Evolutionary conservation across 2,797 vertebrate genomes (phyloP).

Genomic region (Anomalospiza imberbis): DNA sequence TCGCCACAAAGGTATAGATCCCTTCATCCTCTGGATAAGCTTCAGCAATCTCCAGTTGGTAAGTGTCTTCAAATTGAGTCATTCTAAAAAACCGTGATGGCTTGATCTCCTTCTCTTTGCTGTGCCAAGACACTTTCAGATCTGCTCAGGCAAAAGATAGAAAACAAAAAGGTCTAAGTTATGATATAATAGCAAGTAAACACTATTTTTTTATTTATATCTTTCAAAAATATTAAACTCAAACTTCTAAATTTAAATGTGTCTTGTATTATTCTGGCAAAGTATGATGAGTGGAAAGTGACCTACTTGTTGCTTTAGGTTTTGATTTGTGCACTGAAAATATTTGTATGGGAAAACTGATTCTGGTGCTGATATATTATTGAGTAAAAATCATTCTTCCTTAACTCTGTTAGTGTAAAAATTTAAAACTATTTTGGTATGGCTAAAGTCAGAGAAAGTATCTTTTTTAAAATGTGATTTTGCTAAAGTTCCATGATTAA

Average conservation of each 20-base stretch:
- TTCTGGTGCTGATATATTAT: neutral
- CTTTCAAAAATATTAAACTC: neutral
- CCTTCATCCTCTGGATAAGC: slow-evolving; percentile 94
- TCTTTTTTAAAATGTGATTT: neutral
- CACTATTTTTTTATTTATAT: neutral
- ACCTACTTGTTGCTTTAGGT: neutral
- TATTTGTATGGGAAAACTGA: neutral
- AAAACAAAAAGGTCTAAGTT: neutral
- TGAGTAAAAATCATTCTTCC: neutral
- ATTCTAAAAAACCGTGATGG: slow-evolving; percentile 93
- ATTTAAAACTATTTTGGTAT: neutral
- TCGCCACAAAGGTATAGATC: slow-evolving; percentile 87
- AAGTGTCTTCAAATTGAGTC: slow-evolving; percentile 96
- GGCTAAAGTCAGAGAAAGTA: neutral
- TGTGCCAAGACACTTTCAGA: slow-evolving; percentile 91
- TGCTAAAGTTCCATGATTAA: neutral
- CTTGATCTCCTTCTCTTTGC: slow-evolving; percentile 92
- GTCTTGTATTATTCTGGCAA: neutral
- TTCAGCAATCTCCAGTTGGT: slow-evolving; percentile 91
- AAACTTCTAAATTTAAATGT: neutral
- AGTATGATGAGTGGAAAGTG: neutral
- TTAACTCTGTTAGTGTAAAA: neutral
- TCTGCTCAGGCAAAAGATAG: slow-evolving; percentile 73
- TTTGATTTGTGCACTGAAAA: neutral
- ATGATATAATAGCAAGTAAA: neutral